These are phyloP conservation scores for Catalaphyllia jardinei DNA, from an alignment of 64 coral and sea anemone genomes.

Conservation along the genomic window DNA sequence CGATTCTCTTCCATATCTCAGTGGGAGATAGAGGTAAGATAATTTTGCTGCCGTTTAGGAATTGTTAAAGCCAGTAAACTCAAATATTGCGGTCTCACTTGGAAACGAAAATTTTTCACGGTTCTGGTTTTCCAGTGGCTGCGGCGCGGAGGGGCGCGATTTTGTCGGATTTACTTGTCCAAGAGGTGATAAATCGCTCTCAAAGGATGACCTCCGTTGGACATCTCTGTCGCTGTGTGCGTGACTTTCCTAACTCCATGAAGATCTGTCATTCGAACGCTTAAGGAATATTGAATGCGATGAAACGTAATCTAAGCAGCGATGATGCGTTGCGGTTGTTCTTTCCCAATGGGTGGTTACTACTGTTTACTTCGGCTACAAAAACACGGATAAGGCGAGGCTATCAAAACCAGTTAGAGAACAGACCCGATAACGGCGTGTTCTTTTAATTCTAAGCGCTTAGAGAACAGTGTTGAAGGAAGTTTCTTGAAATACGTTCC, in stretches of 20 bases:
- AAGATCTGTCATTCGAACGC: slow-evolving; percentile 43
- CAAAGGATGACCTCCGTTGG: neutral
- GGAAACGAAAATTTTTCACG: neutral
- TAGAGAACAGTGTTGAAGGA: neutral
- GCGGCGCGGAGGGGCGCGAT: neutral
- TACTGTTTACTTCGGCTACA: slow-evolving; percentile 27
- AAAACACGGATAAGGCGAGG: slow-evolving; percentile 26
- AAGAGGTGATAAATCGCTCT: slow-evolving; percentile 9
- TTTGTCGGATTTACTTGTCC: slow-evolving; percentile 4
- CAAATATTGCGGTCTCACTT: neutral
- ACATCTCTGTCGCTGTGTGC: neutral
- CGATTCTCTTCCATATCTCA: slow-evolving; percentile 6
- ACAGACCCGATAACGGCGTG: neutral
- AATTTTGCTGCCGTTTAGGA: neutral
- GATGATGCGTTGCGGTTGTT: slow-evolving; percentile 17
- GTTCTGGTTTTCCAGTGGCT: neutral
- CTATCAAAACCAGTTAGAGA: slow-evolving; percentile 1
- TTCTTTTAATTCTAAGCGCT: neutral
- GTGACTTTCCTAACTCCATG: slow-evolving; percentile 17
- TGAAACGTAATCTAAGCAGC: slow-evolving; percentile 7
- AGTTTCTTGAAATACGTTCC: neutral
- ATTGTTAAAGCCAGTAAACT: neutral
- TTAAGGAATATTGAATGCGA: slow-evolving; percentile 37
- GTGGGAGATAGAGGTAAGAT: slow-evolving; percentile 27
- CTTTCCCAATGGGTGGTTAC: slow-evolving; percentile 25